These are phyloP conservation scores for Propithecus deckenii DNA, from an alignment of 2,797 vertebrate species.

Conservation along the genomic window DNA sequence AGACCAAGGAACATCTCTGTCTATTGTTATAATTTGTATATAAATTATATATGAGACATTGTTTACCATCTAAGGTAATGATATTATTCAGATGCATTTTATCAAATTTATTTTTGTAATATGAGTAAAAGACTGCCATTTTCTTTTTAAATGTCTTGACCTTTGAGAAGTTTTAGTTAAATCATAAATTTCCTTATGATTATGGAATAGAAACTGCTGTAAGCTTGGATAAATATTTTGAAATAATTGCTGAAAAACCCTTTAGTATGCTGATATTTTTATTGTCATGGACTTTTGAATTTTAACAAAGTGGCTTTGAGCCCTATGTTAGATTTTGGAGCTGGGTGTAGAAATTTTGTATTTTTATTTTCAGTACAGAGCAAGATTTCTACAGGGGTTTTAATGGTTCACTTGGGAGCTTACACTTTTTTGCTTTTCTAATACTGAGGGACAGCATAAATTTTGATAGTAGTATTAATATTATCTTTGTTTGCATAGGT, in stretches of 20 bases:
- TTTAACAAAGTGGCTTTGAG: background rate
- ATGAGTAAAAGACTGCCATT: constrained; percentile 44
- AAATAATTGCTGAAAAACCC: background rate
- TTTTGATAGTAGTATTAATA: background rate
- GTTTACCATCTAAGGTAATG: background rate
- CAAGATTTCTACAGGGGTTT: background rate
- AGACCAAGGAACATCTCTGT: background rate
- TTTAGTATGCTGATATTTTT: constrained; percentile 12
- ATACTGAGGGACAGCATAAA: background rate
- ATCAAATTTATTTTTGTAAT: background rate
- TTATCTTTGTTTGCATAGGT: background rate
- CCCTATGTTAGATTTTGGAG: background rate
- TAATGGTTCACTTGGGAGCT: background rate
- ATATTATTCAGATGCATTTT: constrained; percentile 1
- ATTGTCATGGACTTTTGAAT: constrained; percentile 10
- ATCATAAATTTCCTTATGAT: background rate
- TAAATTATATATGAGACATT: background rate
- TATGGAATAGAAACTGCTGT: background rate
- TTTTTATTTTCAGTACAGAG: background rate
- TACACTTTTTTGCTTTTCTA: constrained; percentile 3
- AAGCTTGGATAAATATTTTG: constrained; percentile 30
- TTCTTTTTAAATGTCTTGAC: constrained; percentile 28
- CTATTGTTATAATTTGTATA: background rate
- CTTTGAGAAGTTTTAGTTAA: constrained; percentile 13
- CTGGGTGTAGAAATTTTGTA: background rate